Base-by-base conservation (phyloP, 1,140 invertebrate genomes). In the Drosophila takahashii region DNA sequence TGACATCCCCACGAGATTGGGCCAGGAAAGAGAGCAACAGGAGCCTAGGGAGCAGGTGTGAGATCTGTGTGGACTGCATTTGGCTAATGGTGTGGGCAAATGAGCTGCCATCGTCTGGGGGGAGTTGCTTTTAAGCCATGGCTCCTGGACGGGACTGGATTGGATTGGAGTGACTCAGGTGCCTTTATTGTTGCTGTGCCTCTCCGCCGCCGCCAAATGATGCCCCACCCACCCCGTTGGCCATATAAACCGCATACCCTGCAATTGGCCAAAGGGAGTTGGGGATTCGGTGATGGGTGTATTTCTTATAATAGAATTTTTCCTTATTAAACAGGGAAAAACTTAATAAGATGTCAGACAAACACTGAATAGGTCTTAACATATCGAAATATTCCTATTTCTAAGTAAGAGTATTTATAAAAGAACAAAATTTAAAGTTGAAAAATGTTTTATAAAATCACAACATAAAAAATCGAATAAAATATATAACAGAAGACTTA, bases 71-170 rank as follows among this genome's bases (percentile, higher is more conserved):
- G 50, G 27, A 39, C 32, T 61, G 58, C 64, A 44, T 70, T 4
- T 11, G 64, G 50, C 26, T 16, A 37, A 34, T 32, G 60, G 16
- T 34, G 66, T 34, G 66, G 64, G 42, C 66, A 70, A 70, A 70
- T 70, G 66, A 70, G 65, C 27, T 45, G 34, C 34, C 41, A 27
- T 34, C 18, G 34, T 10, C 27, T 48, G 18, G 42, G 4, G 66
- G 64, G 34, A 47, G 66, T 52, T 52, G 66, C 57, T 74, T 73
- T 72, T 72, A 72, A 72, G 69, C 65, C 45, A 70, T 70, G 64
- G 66, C 64, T 67, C 58, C 64, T 67, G 59, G 59, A 32, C 50
- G 22, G 22, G 22, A 22, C 22, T 22, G 22, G 22, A 22, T 22
- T 22, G 22, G 22, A 22, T 22, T 36, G 37, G 47, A 41, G 52